A percentile compares a stretch with the other conserved stretches of the same genome.
Evolutionary conservation across 2,888 invertebrate genomes (phyloP).

Genomic region (Metallyticus violacea): DNA sequence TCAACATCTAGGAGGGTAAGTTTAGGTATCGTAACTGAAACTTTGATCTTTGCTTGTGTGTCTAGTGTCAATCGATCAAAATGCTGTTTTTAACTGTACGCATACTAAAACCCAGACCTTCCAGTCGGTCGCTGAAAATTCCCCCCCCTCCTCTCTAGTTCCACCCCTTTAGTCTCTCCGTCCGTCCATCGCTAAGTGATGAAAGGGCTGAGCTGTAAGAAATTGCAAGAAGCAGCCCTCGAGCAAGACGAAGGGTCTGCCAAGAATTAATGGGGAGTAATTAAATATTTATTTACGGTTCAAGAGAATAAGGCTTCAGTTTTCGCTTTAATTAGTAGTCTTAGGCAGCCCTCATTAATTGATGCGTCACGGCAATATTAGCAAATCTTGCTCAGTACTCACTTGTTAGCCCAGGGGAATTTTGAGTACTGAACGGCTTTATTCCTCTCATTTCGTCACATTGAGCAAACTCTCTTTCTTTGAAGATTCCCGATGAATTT

Average conservation of each 20-base stretch:
- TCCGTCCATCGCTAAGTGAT: not conserved
- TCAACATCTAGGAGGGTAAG: no score
- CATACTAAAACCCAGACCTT: no score
- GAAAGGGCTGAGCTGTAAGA: not conserved
- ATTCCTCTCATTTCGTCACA: no score
- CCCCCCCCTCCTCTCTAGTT: not conserved
- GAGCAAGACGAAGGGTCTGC: not conserved
- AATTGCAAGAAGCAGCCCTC: not conserved
- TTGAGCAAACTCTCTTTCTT: no score
- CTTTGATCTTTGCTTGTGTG: no score
- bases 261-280: constrained; percentile 13
- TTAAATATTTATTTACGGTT: constrained; percentile 16
- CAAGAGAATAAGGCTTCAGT: not conserved
- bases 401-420: not conserved
- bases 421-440: not conserved
- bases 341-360: not conserved
- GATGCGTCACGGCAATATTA: not conserved
- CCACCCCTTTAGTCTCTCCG: not conserved
- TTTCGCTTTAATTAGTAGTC: not conserved
- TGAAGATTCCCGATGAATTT: no score
- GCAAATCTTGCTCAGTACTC: not conserved
- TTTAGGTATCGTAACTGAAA: no score
- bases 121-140: not conserved
- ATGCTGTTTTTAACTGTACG: no score
- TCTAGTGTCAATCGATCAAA: no score